These are phyloP conservation scores for Chrysina gloriosa DNA, from an alignment of 2,888 invertebrate species.

Conservation along the genomic window DNA sequence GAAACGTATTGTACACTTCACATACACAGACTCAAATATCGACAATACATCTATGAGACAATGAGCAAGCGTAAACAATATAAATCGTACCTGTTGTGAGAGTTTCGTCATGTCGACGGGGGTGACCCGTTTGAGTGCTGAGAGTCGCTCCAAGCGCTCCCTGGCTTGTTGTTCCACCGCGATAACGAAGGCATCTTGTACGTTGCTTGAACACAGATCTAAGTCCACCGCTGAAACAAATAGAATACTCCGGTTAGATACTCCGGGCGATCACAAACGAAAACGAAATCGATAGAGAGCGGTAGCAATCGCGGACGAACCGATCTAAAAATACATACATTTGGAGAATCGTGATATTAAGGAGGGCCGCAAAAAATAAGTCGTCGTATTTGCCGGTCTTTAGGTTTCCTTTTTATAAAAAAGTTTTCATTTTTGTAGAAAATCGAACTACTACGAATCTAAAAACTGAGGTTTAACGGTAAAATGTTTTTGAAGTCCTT, in stretches of 20 bases:
- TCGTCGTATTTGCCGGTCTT: too few relatives aligned
- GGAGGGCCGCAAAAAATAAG: background rate
- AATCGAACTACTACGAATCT: too few relatives aligned
- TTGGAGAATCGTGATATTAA: background rate
- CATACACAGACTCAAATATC: too few relatives aligned
- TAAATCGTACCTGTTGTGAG: conserved; percentile 75
- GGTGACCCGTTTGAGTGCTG: conserved; percentile 91
- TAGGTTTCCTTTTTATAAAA: too few relatives aligned
- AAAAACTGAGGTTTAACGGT: too few relatives aligned
- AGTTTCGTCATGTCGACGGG: conserved; percentile 94
- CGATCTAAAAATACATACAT: background rate
- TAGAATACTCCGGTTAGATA: conserved; percentile 11
- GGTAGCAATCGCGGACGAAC: background rate
- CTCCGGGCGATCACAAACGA: background rate
- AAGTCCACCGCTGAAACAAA: conserved; percentile 82
- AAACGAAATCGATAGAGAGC: background rate
- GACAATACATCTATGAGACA: conserved; percentile 3
- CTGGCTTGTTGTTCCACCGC: conserved; percentile 96
- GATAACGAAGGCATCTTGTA: conserved; percentile 98
- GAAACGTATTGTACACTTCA: too few relatives aligned
- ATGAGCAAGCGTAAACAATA: conserved; percentile 18
- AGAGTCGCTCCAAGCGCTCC: conserved; percentile 91
- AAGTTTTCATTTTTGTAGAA: too few relatives aligned
- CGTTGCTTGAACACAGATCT: conserved; percentile 79
- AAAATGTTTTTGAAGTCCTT: too few relatives aligned